Conservation (phyloP, 2,113 vertebrate species). For the Ctenodactylus gundi region DNA sequence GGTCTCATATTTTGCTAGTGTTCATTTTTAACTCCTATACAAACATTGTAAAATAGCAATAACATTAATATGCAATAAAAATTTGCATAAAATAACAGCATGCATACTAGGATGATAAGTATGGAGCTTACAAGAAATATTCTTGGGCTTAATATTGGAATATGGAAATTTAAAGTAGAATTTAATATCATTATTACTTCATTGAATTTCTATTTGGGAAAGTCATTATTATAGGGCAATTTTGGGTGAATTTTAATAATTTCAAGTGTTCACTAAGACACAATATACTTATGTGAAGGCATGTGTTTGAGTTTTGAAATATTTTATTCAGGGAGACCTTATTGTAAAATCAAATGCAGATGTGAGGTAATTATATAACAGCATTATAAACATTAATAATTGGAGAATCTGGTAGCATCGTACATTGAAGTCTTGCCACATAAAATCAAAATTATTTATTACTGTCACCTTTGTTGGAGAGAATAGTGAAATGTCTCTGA, state of each 20-base stretch:
- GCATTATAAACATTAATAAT: neutral
- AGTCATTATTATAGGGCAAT: neutral
- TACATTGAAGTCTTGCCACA: neutral
- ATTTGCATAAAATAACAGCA: neutral
- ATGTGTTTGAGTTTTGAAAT: neutral
- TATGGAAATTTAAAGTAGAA: neutral
- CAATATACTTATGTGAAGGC: neutral
- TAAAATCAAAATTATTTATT: constrained; percentile 23
- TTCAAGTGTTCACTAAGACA: neutral
- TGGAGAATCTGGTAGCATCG: neutral
- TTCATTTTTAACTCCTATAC: neutral
- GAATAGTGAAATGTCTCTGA: neutral
- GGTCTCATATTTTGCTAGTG: neutral
- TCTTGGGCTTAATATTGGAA: neutral
- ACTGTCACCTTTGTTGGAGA: neutral
- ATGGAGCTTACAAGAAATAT: neutral
- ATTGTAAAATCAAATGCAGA: constrained; percentile 1
- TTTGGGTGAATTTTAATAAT: neutral
- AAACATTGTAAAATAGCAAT: neutral
- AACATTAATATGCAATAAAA: neutral
- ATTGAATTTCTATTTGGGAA: constrained; percentile 4
- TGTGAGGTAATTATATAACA: neutral
- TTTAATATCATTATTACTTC: neutral
- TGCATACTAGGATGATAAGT: neutral
- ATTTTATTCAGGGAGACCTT: neutral